Evolutionary conservation across 2,113 vertebrate genomes (phyloP), one percentile per base, ranked within the genome.

Genomic region (Sinocyclocheilus anophthalmus): DNA sequence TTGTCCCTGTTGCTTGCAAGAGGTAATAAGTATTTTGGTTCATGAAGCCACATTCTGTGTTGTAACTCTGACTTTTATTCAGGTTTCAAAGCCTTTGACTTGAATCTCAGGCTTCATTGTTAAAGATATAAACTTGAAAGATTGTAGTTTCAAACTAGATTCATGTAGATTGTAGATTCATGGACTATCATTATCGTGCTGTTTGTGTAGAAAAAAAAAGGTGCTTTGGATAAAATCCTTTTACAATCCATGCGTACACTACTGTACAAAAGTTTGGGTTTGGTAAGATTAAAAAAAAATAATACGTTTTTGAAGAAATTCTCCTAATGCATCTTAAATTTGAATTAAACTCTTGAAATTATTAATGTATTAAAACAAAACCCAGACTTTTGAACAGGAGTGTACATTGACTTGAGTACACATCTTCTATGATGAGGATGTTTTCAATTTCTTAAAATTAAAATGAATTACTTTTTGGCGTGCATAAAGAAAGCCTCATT

Each of bases 1-100:
- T 59, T 96, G 16, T 22, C 96, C 96, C 53, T 97, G 96, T 88
- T 97, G 96, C 67, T 91, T 96, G 6, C 96, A 97, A 83, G 94
- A 96, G 94, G 96, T 97, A 85, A 37, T 24, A 22, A 9, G 11
- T 1, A 10, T 55, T 55, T 53, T 0, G 48, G n/a, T 75, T 75
- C 4, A 7, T 48, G 12, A 75, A n/a, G 10, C 14, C 0, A 76
- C 12, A 67, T 67, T 67, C 10, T 30, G 26, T 67, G 0, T 67
- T 5, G 5, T 26, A 14, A 13, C 3, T 65, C 61, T n/a, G n/a
- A 24, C 18, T 63, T 63, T 45, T 45, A 45, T 22, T 73, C 8
- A 12, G 4, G 22, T 45, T 75, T n/a, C 22, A 75, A 45, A 75
- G 39, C 11, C 37, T 45, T 73, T 45, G 39, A 73, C 13, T 42